These are phyloP conservation scores for Lamellibrachia luymesi DNA, from an alignment of 1,140 invertebrate species.

Conservation along the genomic window DNA sequence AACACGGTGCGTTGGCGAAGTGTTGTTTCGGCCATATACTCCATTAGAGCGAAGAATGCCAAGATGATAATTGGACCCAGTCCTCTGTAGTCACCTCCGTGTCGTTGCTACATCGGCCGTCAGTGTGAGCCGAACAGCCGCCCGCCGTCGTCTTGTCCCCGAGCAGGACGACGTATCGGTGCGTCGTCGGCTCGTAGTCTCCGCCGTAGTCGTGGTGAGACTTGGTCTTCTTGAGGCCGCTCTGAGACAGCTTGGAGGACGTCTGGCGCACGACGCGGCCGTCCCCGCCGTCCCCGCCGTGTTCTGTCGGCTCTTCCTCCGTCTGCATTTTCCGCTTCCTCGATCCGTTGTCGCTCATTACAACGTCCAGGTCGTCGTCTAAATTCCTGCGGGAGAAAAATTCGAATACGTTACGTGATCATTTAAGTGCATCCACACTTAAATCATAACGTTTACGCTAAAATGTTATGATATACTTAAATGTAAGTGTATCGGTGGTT, in stretches of 20 bases:
- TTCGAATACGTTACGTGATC: no score
- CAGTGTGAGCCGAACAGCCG: background rate
- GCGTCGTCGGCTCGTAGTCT: background rate
- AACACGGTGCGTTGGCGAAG: no score
- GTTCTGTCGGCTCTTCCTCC: background rate
- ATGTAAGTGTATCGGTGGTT: no score
- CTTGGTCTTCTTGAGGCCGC: background rate
- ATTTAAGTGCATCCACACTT: no score
- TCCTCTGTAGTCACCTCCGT: background rate
- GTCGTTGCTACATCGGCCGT: background rate
- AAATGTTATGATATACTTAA: no score
- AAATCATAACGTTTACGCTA: no score
- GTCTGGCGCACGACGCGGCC: background rate
- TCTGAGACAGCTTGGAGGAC: background rate
- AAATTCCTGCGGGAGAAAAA: background rate
- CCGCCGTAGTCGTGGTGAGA: background rate
- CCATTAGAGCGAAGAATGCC: no score
- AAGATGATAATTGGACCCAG: no score
- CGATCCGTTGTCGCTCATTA: slow-evolving; percentile 3
- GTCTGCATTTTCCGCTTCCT: background rate
- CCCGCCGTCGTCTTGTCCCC: background rate
- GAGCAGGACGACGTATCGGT: background rate
- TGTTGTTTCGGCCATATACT: no score
- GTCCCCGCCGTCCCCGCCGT: background rate
- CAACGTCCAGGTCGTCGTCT: background rate